Evolutionary conservation across 2,888 invertebrate genomes (phyloP), one percentile per base, ranked within the genome.

Genomic region (Aelia acuminata): DNA sequence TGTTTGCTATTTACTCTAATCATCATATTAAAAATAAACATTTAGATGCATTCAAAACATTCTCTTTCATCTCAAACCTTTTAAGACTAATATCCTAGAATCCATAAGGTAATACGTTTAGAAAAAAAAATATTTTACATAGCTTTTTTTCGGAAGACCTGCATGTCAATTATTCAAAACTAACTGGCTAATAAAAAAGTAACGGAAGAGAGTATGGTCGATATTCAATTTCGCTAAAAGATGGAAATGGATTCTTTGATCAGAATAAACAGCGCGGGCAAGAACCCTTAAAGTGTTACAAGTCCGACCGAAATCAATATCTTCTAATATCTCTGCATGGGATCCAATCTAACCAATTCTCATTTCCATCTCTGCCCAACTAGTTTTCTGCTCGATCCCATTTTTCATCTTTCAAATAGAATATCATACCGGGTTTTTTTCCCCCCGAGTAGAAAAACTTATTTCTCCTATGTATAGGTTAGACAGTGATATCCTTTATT

Each of bases 211-310:
- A 70, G 63, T 70, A 35, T 70, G 80, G 80, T 80, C 80, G 80
- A 80, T 80, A 80, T 80, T 80, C 80, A 80, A 80, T 80, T 80
- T 43, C 43, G 80, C 80, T 80, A 47, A 80, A 80, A 80, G 80
- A 80, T 47, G 43, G 80, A 80, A 80, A 80, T 80, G 80, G 80
- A 43, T 80, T 80, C 80, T 80, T 80, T 80, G 80, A 80, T 80
- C 80, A 80, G 80, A 80, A 80, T 80, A 80, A 80, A 80, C 63
- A 70, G 63, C 35, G 63, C 63, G 63, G 63, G 63, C 63, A 70
- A 70, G 63, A 70, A 70, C 63, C 63, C 63, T 70, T 70, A 70
- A 70, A 70, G 63, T 70, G 63, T 70, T 70, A 70, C 63, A 70
- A 70, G 63, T 70, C 63, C 63, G 63, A 70, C 63, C 63, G 18